Evolutionary conservation across 2,113 vertebrate species (phyloP), one percentile per base, ranked within the genome.

Genomic region (Salvelinus alpinus): DNA sequence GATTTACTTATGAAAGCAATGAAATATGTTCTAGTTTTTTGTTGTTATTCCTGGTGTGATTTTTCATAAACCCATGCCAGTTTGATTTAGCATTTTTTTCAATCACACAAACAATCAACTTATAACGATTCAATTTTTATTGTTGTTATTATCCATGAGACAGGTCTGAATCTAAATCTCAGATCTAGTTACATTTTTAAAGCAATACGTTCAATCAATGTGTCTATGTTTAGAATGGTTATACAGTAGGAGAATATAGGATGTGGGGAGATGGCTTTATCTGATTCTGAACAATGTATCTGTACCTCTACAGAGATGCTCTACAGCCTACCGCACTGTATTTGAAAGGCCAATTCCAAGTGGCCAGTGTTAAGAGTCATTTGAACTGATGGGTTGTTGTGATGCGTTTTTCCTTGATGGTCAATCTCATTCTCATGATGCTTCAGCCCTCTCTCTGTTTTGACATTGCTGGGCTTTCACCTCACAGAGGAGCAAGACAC

Each of bases 1-100:
- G 77, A 86, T 84, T 88, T 87, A 84, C 82, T 86, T 87, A 87
- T 31, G 86, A 87, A 90, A 89, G 88, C 85, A 88, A 90, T 90
- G 83, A 51, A 79, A 70, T 87, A 65, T 88, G 83, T 90, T 80
- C 59, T 74, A 80, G 38, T 78, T 81, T 68, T 80, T 64, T 78
- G 78, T 80, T 79, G 75, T 64, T 79, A 22, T 20, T 78, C 59
- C 47, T 65, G 48, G 6, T 22, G 31, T 38, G 74, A 79, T 78
- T 82, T 86, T 82, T 82, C 84, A 75, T 69, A 70, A 71, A 70
- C 70, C 76, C 81, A 78, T 64, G 80, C 82, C 72, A 9, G n/a
- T 83, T 81, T 78, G 31, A 80, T 76, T 81, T 48, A 74, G 51
- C 73, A 14, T 72, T 83, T 73, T 83, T 73, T 68, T 65, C 24